phyloP scores from a whole-genome alignment of 2,113 vertebrate genomes.

The Sinocyclocheilus maitianheensis region DNA sequence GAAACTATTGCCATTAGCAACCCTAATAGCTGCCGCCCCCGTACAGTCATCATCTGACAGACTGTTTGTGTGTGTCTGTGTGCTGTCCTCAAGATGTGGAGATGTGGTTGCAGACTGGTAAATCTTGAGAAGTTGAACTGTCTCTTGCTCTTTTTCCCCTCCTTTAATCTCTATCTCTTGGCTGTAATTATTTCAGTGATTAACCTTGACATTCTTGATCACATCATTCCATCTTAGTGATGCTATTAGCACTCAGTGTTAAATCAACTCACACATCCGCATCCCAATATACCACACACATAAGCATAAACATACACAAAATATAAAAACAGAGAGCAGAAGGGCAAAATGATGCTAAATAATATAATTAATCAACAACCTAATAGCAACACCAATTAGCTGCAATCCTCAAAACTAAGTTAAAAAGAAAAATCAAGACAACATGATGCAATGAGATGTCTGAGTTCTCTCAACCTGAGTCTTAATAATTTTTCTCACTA shows the following conservation, averaged over 20 bases:
- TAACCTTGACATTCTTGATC: conserved; percentile 56
- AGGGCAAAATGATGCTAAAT: not conserved
- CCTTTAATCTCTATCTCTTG: conserved; percentile 46
- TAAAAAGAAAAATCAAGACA: not conserved
- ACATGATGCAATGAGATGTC: not conserved
- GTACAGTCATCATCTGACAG: not conserved
- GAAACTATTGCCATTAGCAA: conserved; percentile 8
- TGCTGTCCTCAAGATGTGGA: not conserved
- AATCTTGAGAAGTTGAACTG: conserved; percentile 19
- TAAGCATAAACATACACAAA: conserved; percentile 22
- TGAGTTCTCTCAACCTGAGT: not conserved
- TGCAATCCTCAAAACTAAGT: not conserved
- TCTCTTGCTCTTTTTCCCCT: not conserved
- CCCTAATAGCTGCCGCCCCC: conserved; percentile 14
- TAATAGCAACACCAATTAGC: not conserved
- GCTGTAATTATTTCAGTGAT: conserved; percentile 54
- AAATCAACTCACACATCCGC: conserved; percentile 47
- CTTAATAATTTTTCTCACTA: not conserved
- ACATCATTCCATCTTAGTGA: conserved; percentile 54
- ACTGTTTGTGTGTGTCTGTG: not conserved
- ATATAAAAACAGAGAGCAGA: conserved; percentile 14
- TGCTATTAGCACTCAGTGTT: conserved; percentile 47
- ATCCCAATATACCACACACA: not conserved
- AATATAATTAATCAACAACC: conserved; percentile 1
- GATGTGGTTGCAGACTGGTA: conserved; percentile 22